phyloP scores from a whole-genome alignment of 2,888 invertebrate species.

The Caenorhabditis sp. region DNA sequence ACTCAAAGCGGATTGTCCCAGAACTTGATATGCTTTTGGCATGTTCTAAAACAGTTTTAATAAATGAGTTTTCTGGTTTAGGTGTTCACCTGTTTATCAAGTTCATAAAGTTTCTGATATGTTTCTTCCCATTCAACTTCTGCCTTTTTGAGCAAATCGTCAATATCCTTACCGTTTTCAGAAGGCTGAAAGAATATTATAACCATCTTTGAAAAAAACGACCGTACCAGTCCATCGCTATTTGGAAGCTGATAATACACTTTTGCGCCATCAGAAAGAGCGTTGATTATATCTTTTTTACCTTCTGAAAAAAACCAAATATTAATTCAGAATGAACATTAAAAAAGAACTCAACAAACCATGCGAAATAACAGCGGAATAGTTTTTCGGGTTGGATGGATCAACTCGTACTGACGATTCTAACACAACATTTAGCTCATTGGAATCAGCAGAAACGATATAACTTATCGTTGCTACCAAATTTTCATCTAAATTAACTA shows the following conservation, averaged over 20 bases:
- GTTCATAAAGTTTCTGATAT: not conserved
- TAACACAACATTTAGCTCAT: not conserved
- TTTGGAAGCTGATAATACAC: not conserved
- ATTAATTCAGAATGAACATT: too few relatives aligned
- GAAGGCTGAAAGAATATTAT: slow-evolving; percentile 1
- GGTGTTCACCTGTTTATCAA: not conserved
- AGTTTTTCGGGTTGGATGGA: not conserved
- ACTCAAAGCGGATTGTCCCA: slow-evolving; percentile 22
- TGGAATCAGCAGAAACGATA: not conserved
- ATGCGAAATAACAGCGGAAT: not conserved
- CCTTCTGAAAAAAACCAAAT: too few relatives aligned
- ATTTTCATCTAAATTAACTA: not conserved
- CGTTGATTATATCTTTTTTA: not conserved
- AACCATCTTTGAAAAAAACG: not conserved
- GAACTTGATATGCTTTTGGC: slow-evolving; percentile 33
- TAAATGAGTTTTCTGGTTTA: too few relatives aligned
- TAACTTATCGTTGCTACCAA: not conserved
- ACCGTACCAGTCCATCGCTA: not conserved
- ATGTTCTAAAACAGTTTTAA: slow-evolving; percentile 38
- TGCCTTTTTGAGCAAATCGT: not conserved
- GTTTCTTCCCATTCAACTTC: not conserved
- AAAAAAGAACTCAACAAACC: too few relatives aligned
- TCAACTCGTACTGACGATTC: not conserved
- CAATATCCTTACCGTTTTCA: not conserved
- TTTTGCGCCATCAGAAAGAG: not conserved